Percentiles rank a stretch among this genome's conserved stretches.
These are phyloP conservation scores for Meloe dianella DNA, from an alignment of 2,888 invertebrate species.

Conservation along the genomic window DNA sequence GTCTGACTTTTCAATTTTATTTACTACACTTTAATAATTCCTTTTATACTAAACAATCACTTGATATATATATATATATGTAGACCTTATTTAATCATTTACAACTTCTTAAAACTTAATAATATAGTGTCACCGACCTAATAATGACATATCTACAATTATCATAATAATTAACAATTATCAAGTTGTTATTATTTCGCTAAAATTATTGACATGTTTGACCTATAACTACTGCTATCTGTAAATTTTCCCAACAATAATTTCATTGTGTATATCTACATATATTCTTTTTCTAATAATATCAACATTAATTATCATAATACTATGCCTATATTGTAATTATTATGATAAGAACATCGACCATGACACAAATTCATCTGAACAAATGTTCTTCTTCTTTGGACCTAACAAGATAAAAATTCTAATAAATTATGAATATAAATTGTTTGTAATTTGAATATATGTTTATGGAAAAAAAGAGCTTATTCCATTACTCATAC, in stretches of 20 bases:
- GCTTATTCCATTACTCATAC: background rate
- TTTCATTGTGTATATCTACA: background rate
- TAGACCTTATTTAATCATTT: too few relatives aligned
- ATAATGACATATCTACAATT: conserved; percentile 2
- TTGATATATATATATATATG: too few relatives aligned
- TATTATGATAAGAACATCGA: conserved; percentile 2
- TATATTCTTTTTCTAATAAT: background rate
- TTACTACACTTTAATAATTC: background rate
- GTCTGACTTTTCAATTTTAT: background rate
- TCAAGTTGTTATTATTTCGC: background rate
- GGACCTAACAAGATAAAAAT: background rate
- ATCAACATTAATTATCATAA: background rate
- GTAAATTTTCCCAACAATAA: background rate
- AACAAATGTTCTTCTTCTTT: background rate
- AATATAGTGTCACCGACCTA: background rate
- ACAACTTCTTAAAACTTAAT: background rate
- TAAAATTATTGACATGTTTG: background rate
- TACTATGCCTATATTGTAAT: background rate
- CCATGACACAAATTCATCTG: background rate
- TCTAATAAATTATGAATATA: background rate
- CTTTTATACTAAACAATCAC: background rate
- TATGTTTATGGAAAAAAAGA: background rate
- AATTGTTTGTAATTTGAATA: background rate
- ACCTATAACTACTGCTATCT: background rate
- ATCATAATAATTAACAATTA: background rate